These are phyloP conservation scores for Proterorhinus semilunaris DNA, from an alignment of 2,113 vertebrate genomes.

Conservation along the genomic window DNA sequence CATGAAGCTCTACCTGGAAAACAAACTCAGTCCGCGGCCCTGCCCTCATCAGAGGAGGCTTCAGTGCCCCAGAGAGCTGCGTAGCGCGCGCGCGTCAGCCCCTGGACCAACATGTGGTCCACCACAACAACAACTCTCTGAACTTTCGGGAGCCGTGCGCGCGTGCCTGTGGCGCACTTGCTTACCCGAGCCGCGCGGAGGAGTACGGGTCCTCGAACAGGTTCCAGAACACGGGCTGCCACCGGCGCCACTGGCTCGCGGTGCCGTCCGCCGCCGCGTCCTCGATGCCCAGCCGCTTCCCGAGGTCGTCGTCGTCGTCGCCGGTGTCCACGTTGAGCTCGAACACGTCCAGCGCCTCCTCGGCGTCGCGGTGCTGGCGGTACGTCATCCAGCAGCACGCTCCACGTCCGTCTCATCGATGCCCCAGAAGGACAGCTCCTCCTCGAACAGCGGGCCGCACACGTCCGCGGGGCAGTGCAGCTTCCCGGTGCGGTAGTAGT, in stretches of 20 bases:
- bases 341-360: conserved; percentile 95
- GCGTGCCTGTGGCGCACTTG: conserved; percentile 27
- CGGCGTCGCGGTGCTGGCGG: conserved; percentile 92
- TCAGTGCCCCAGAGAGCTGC: too few relatives aligned
- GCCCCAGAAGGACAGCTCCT: conserved; percentile 95
- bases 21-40: too few relatives aligned
- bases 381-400: conserved; percentile 98
- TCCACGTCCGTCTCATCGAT: conserved; percentile 98
- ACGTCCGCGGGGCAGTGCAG: conserved; percentile 95
- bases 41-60: too few relatives aligned
- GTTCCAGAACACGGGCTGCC: conserved; percentile 91
- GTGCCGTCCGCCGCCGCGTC: conserved; percentile 77
- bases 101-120: neutral
- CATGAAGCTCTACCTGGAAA: too few relatives aligned
- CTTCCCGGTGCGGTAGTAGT: conserved; percentile 95
- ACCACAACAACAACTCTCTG: neutral
- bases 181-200: conserved; percentile 94
- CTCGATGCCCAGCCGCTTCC: conserved; percentile 80
- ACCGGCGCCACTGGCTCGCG: conserved; percentile 83
- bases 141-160: neutral
- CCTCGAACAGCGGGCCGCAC: conserved; percentile 93
- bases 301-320: conserved; percentile 78
- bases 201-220: conserved; percentile 97
- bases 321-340: conserved; percentile 86
- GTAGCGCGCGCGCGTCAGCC: too few relatives aligned